These are phyloP conservation scores for Oreochromis niloticus DNA, from an alignment of 2,113 vertebrate species.

Conservation along the genomic window DNA sequence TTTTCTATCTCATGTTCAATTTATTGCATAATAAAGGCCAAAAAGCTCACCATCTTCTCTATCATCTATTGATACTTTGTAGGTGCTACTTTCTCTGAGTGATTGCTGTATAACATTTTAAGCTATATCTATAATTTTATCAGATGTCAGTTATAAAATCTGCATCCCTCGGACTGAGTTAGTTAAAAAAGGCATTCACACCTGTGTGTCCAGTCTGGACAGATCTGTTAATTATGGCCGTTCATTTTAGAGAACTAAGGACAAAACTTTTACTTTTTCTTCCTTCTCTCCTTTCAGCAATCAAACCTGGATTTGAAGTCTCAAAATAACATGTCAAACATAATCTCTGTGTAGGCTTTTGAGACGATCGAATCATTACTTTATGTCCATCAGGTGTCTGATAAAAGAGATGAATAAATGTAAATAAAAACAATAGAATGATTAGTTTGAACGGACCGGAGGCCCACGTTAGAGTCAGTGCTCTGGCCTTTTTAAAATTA, in stretches of 20 bases:
- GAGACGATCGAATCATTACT: neutral
- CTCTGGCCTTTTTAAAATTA: neutral
- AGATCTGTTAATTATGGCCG: neutral
- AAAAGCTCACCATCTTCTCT: neutral
- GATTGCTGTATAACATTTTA: accelerated
- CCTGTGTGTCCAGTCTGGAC: neutral
- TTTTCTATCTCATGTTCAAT: neutral
- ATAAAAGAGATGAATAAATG: neutral
- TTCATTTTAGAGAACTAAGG: neutral
- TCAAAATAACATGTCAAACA: neutral
- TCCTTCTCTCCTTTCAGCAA: neutral
- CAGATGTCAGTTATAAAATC: neutral
- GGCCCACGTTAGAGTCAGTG: neutral
- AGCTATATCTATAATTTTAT: neutral
- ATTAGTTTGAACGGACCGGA: neutral
- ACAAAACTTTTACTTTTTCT: neutral
- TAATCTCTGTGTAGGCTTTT: neutral
- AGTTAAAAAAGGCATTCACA: neutral
- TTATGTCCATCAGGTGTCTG: neutral
- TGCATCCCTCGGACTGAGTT: neutral
- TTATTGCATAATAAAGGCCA: neutral
- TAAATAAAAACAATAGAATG: neutral
- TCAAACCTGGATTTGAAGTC: neutral
- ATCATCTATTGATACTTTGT: neutral
- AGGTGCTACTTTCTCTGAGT: neutral